These are phyloP conservation scores for Rhynchomys soricoides DNA, from an alignment of 2,113 vertebrate species.

Conservation along the genomic window DNA sequence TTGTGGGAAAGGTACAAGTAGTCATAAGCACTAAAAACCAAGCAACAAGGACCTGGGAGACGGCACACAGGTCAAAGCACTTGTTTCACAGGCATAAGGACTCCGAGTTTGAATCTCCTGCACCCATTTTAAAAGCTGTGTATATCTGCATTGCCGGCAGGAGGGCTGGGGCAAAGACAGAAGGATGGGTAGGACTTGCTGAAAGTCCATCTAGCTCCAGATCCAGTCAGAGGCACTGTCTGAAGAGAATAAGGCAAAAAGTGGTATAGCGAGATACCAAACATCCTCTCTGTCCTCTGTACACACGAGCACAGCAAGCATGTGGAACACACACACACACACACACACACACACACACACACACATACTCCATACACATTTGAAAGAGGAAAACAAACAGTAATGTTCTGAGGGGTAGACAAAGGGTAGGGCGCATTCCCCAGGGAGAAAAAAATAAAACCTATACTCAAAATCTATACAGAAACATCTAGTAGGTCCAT, in stretches of 20 bases:
- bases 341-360: neutral
- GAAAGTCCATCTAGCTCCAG: neutral
- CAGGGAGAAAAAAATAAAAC: neutral
- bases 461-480: neutral
- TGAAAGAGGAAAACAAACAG: neutral
- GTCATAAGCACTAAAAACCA: neutral
- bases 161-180: neutral
- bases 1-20: neutral
- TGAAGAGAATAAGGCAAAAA: neutral
- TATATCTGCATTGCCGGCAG: neutral
- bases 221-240: neutral
- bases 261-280: neutral
- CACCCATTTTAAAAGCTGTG: neutral
- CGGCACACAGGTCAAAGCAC: neutral
- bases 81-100: neutral
- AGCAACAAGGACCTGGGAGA: neutral
- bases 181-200: neutral
- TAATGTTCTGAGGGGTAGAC: neutral
- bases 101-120: neutral
- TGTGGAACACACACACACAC: neutral
- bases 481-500: neutral
- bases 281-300: neutral
- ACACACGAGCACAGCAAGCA: neutral
- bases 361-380: neutral
- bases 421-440: neutral